Conservation (phyloP, 2,113 vertebrate species). For the Sceloporus tristichus region DNA sequence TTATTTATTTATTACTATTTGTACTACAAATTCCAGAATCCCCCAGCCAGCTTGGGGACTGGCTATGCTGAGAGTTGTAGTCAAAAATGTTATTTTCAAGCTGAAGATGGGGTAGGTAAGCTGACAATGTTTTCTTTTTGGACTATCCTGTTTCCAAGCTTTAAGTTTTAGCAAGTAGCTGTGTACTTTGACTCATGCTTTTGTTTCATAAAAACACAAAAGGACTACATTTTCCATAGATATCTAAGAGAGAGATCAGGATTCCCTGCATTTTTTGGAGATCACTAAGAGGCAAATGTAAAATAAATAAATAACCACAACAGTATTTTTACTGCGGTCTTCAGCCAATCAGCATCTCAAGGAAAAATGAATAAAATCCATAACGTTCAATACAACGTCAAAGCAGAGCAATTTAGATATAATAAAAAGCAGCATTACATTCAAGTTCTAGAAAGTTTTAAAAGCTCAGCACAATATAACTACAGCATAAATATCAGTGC, state of each 20-base stretch:
- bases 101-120: too few relatives aligned
- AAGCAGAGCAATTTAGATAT: neutral
- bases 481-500: neutral
- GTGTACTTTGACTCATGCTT: neutral
- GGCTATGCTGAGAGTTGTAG: too few relatives aligned
- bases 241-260: neutral
- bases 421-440: neutral
- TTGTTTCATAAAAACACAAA: neutral
- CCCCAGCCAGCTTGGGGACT: too few relatives aligned
- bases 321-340: neutral
- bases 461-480: neutral
- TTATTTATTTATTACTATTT: too few relatives aligned
- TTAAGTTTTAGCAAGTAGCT: slow-evolving; percentile 20
- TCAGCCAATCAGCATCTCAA: neutral
- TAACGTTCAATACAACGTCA: neutral
- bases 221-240: neutral
- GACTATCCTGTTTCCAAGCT: too few relatives aligned
- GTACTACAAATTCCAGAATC: too few relatives aligned
- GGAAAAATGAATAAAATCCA: neutral
- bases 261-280: neutral
- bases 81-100: too few relatives aligned
- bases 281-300: neutral
- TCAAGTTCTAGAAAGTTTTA: neutral
- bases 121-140: too few relatives aligned
- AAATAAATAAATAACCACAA: neutral